Percentiles rank a stretch among this genome's conserved stretches.
phyloP scores from a whole-genome alignment of 2,113 vertebrate species.

The human region GRCh38 chrX:100231501-100232000 shows the following conservation, averaged over 20 bases:
- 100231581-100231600: neutral
- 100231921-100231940: neutral
- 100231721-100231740: neutral
- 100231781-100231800: neutral
- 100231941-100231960: neutral
- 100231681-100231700: neutral
- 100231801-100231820: neutral
- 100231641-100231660: neutral
- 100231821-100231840: neutral
- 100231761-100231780: neutral
- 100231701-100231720: neutral
- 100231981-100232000: neutral
- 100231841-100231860: neutral
- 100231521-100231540: neutral
- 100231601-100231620: neutral
- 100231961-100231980: neutral
- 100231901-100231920: neutral
- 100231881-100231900: neutral
- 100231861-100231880: neutral
- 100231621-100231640: neutral
- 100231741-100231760: neutral
- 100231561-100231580: neutral
- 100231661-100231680: neutral
- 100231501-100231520: neutral
- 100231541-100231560: neutral